A percentile compares a stretch with the other conserved stretches of the same genome.
These are phyloP conservation scores for Gasterosteus aculeatus DNA, from an alignment of 2,113 vertebrate species.

Conservation along the genomic window DNA sequence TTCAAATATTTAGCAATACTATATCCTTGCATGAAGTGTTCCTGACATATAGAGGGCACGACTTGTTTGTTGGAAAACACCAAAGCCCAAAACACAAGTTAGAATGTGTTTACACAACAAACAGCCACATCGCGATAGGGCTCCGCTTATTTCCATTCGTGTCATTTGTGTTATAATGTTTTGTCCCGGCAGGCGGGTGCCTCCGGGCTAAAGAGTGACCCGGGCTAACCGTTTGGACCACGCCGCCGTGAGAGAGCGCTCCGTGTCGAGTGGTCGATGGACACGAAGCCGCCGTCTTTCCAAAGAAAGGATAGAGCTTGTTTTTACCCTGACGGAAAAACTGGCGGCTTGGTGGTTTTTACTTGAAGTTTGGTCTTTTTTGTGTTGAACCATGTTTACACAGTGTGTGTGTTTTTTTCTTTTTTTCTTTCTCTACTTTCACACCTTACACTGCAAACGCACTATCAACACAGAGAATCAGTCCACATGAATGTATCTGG, in stretches of 20 bases:
- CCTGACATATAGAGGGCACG: slow-evolving; percentile 59
- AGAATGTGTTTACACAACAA: slow-evolving; percentile 61
- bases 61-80: slow-evolving; percentile 50
- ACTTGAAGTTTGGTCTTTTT: slow-evolving; percentile 44
- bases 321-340: slow-evolving; percentile 23
- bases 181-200: slow-evolving; percentile 7
- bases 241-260: slow-evolving; percentile 1
- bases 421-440: slow-evolving; percentile 27
- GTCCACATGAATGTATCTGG: slow-evolving; percentile 67
- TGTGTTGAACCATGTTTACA: slow-evolving; percentile 34
- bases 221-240: background rate
- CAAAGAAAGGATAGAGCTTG: slow-evolving; percentile 23
- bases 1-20: slow-evolving; percentile 77
- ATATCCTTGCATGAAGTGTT: slow-evolving; percentile 75
- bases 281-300: slow-evolving; percentile 11
- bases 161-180: slow-evolving; percentile 1
- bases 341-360: slow-evolving; percentile 30
- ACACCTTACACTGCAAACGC: slow-evolving; percentile 38
- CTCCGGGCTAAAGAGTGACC: slow-evolving; percentile 14
- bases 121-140: slow-evolving; percentile 32
- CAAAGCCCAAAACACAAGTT: slow-evolving; percentile 25
- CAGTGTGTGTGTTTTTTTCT: slow-evolving; percentile 11
- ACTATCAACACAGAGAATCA: slow-evolving; percentile 54
- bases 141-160: slow-evolving; percentile 35
- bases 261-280: background rate